Evolutionary conservation across 1,140 invertebrate genomes (phyloP).

Genomic region (Cyclargus thomasi): DNA sequence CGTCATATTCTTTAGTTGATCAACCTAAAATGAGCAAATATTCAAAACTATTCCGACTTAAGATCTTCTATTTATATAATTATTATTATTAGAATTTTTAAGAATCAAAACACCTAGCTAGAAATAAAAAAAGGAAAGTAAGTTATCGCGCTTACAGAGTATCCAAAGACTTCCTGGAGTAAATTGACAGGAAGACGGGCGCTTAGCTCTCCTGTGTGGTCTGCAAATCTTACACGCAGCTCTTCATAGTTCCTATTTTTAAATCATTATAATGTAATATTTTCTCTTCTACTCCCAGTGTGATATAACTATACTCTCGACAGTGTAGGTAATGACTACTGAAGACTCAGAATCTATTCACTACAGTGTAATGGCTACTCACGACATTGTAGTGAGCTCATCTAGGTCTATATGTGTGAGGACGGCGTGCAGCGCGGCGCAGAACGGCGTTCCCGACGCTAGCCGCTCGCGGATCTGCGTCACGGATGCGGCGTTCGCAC

Average conservation of each 20-base stretch:
- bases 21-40: slow-evolving; percentile 29
- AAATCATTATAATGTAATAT: too few species aligned
- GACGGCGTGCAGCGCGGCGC: slow-evolving; percentile 52
- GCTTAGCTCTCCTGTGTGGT: slow-evolving; percentile 57
- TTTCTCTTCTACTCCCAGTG: too few species aligned
- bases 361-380: neutral
- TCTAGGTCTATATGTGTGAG: slow-evolving; percentile 56
- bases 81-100: too few species aligned
- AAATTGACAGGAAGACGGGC: slow-evolving; percentile 49
- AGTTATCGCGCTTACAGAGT: slow-evolving; percentile 34
- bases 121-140: too few species aligned
- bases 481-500: slow-evolving; percentile 43
- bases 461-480: slow-evolving; percentile 50
- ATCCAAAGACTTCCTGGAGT: slow-evolving; percentile 46
- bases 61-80: too few species aligned
- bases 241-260: slow-evolving; percentile 35
- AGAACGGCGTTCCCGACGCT: slow-evolving; percentile 43
- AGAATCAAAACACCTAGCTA: too few species aligned
- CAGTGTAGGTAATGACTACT: too few species aligned
- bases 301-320: too few species aligned
- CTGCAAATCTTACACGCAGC: slow-evolving; percentile 49
- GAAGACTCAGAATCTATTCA: too few species aligned
- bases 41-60: too few species aligned
- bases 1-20: slow-evolving; percentile 44
- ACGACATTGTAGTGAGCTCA: slow-evolving; percentile 27